These are phyloP conservation scores for Drosophila virilis DNA, from an alignment of 1,140 invertebrate genomes.

Conservation along the genomic window DNA sequence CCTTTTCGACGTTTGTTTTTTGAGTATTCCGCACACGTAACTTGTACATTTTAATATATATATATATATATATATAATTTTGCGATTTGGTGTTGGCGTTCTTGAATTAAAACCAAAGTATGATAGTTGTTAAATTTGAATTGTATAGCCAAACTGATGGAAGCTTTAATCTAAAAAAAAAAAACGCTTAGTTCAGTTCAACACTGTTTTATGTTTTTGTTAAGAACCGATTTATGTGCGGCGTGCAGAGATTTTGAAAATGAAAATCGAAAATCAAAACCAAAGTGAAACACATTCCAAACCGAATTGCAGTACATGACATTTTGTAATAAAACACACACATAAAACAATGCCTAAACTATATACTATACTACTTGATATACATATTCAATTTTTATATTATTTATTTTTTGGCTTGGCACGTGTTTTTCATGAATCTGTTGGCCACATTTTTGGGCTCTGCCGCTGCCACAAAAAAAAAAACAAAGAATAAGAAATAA, in stretches of 20 bases:
- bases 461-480: conserved; percentile 57
- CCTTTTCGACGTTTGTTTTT: background rate
- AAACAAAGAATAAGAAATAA: conserved; percentile 29
- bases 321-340: conserved; percentile 50
- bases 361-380: background rate
- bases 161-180: background rate
- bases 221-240: background rate
- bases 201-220: background rate
- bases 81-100: conserved; percentile 7
- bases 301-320: conserved; percentile 62
- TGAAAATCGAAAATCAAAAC: no score
- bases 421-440: conserved; percentile 70
- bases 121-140: conserved; percentile 9
- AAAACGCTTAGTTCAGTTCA: conserved; percentile 2
- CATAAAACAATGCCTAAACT: conserved; percentile 19
- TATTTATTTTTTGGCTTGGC: conserved; percentile 54
- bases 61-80: background rate
- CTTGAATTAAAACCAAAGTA: background rate
- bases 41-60: conserved; percentile 9
- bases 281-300: conserved; percentile 47
- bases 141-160: background rate
- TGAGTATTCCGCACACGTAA: conserved; percentile 2
- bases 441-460: conserved; percentile 49
- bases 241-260: no score
- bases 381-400: conserved; percentile 26